These are phyloP conservation scores for Meles meles DNA, from an alignment of 2,113 vertebrate genomes.

Conservation along the genomic window DNA sequence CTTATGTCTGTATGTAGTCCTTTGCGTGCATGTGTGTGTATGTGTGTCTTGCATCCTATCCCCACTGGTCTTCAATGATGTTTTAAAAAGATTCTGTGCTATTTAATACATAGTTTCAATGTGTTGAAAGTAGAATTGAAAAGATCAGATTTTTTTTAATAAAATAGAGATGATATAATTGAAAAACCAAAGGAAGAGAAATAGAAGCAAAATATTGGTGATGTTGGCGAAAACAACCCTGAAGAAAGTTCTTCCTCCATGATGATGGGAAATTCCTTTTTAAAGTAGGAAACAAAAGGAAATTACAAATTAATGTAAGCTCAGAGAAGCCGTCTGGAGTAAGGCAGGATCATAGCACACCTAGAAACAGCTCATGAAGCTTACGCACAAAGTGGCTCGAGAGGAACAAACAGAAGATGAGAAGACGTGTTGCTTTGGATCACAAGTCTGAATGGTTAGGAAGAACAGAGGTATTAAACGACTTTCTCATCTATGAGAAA, in stretches of 20 bases:
- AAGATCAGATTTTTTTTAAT: not conserved
- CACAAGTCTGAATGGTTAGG: not conserved
- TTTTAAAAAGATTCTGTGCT: not conserved
- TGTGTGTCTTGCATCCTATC: not conserved
- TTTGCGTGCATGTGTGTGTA: not conserved
- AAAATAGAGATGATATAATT: not conserved
- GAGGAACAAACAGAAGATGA: too few relatives aligned
- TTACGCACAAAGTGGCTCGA: rapidly evolving
- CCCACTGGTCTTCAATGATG: not conserved
- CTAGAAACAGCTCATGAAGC: rapidly evolving
- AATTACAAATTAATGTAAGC: not conserved
- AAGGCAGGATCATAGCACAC: not conserved
- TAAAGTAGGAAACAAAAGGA: not conserved
- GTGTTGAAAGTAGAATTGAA: not conserved
- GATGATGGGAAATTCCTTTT: not conserved
- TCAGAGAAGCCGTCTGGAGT: not conserved
- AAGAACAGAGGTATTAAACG: not conserved
- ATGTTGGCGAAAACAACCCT: not conserved
- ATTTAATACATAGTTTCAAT: not conserved
- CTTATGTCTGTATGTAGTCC: not conserved
- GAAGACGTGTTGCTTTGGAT: rapidly evolving
- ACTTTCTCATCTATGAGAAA: not conserved
- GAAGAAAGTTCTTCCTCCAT: not conserved
- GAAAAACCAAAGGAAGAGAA: not conserved
- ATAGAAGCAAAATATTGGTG: not conserved